Evolutionary conservation across 2,113 vertebrate species (phyloP), one percentile per base, ranked within the genome.

Genomic region (Microtus montanus): DNA sequence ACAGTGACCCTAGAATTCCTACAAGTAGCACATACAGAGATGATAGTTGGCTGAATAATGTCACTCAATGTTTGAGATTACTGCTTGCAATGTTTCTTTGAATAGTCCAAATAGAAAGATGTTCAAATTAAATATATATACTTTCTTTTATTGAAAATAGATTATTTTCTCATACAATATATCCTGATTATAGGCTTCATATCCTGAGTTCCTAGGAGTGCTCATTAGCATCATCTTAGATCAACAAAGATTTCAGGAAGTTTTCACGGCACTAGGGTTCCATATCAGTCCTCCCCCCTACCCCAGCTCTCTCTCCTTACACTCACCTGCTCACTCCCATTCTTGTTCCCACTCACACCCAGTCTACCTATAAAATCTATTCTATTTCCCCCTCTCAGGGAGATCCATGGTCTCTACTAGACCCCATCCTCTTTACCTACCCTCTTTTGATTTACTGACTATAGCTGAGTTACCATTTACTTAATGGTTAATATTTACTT

Each of bases 31-130:
- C 77, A 80, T 13, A 92, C 0, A 89, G 63, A 93, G 47, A 38
- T 38, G 64, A 74, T 74, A 96, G 14, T 92, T 91, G 91, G 41
- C 74, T 24, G 52, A 95, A 90, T 74, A 75, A 38, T 63, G 90
- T 85, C 94, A 86, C 61, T 88, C 75, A 96, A 77, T 47, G 79
- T 96, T 80, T 96, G 85, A 82, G 38, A 88, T 77, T 95, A 35
- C 38, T 96, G 85, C 74, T 96, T 88, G 80, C 22, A 85, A 79
- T 87, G 58, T 20, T 87, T 86, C 82, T 77, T 88, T 61, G 33
- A 96, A 94, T 92, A 97, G 63, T 30, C 84, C 93, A 94, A n/a
- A 82, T 88, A 92, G 91, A 83, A 92, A 94, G 2, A 61, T 82
- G 1, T 13, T 49, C 47, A 49, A 49, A 49, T 49, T 49, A 49